Evolutionary conservation across 1,140 invertebrate species (phyloP).

Genomic region (Oncopodura yosiiana): DNA sequence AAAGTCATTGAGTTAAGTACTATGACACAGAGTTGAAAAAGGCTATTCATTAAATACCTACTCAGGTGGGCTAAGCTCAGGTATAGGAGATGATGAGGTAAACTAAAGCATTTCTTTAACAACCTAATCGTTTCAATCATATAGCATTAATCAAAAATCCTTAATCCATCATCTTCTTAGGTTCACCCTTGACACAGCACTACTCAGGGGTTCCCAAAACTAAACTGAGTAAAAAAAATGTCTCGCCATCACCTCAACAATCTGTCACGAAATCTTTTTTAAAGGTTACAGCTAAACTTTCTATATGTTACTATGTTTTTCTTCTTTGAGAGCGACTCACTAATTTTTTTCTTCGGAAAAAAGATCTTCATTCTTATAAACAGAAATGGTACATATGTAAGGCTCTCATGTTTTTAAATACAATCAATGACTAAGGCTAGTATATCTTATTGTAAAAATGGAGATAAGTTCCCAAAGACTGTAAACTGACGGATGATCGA

Average conservation of each 20-base stretch:
- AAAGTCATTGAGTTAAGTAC: neutral
- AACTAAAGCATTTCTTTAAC: slow-evolving; percentile 23
- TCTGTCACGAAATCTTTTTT: slow-evolving; percentile 25
- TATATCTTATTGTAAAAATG: no score
- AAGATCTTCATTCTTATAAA: no score
- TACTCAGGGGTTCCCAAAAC: slow-evolving; percentile 24
- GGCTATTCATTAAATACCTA: slow-evolving; percentile 23
- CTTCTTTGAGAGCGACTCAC: slow-evolving; percentile 19
- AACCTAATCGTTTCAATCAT: slow-evolving; percentile 30
- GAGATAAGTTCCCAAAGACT: no score
- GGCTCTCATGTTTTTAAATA: no score
- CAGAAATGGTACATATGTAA: no score
- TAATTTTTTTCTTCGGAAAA: no score
- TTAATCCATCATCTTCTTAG: slow-evolving; percentile 28
- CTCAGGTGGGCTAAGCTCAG: slow-evolving; percentile 25
- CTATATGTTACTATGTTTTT: neutral
- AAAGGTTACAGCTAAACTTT: no score
- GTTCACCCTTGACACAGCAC: slow-evolving; percentile 26
- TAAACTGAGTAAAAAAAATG: slow-evolving; percentile 19
- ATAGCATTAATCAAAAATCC: slow-evolving; percentile 29
- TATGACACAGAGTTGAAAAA: neutral
- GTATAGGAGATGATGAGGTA: neutral
- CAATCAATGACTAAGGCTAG: no score
- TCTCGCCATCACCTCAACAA: slow-evolving; percentile 22
- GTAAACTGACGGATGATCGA: no score